A percentile compares a stretch with the other conserved stretches of the same genome.
phyloP scores from a whole-genome alignment of 1,140 invertebrate genomes.

The Heliconius himera region DNA sequence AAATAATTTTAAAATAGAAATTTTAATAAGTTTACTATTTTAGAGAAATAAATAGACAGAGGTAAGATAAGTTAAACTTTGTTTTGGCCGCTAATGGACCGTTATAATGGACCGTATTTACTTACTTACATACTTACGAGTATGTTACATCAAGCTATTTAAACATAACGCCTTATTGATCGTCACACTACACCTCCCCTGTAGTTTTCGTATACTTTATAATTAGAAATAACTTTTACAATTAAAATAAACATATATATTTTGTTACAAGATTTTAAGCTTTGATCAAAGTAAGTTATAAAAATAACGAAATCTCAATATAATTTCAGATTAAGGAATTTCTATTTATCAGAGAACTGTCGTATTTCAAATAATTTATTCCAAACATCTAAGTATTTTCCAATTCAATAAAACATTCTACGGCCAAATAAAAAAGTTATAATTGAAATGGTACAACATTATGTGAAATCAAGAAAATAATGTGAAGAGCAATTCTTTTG shows the following conservation, averaged over 20 bases:
- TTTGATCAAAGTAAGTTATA: background rate
- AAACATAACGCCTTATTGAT: too few species aligned
- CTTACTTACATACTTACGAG: too few species aligned
- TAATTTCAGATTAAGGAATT: background rate
- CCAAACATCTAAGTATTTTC: background rate
- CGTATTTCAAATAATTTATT: background rate
- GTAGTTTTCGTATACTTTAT: background rate
- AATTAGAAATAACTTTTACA: background rate
- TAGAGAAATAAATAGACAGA: too few species aligned
- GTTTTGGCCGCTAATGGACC: too few species aligned
- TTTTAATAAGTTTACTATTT: too few species aligned
- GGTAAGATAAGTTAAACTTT: too few species aligned
- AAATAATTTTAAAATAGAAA: too few species aligned
- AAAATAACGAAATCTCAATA: background rate
- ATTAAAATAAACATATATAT: background rate
- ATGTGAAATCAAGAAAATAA: conserved; percentile 7
- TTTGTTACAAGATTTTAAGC: background rate
- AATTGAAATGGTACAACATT: conserved; percentile 1
- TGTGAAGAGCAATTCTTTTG: background rate
- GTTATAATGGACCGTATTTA: too few species aligned
- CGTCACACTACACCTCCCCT: too few species aligned
- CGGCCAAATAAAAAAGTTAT: conserved; percentile 7
- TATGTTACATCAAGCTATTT: too few species aligned
- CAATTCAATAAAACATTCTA: conserved; percentile 8
- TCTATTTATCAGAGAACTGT: background rate